These are phyloP conservation scores for Sarcoramphus papa DNA, from an alignment of 2,797 vertebrate genomes.

Conservation along the genomic window DNA sequence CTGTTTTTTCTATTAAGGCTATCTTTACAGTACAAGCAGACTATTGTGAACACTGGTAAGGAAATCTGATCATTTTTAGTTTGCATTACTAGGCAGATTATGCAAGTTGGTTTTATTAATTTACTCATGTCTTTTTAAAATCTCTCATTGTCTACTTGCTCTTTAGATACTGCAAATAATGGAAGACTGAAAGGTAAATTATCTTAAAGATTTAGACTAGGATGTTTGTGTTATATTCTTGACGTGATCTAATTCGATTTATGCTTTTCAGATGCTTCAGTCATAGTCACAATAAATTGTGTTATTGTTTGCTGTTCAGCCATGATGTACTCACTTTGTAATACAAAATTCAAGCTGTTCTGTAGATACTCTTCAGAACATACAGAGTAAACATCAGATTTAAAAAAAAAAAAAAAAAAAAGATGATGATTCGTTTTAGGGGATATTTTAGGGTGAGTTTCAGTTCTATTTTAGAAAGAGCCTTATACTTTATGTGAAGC, in stretches of 20 bases:
- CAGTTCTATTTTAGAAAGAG: background rate
- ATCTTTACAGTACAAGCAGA: background rate
- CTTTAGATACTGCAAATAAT: background rate
- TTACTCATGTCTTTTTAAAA: background rate
- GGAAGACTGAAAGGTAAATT: background rate
- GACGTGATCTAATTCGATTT: background rate
- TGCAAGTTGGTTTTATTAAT: background rate
- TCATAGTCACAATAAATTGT: slow-evolving; percentile 25
- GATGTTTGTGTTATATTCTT: background rate
- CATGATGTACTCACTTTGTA: background rate
- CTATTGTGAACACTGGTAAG: background rate
- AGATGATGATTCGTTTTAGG: background rate
- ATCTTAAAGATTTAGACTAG: background rate
- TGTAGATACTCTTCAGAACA: background rate
- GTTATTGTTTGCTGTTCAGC: background rate
- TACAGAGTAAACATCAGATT: background rate
- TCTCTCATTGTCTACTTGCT: background rate
- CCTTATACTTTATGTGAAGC: background rate
- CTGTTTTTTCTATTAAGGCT: background rate
- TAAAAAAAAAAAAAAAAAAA: background rate
- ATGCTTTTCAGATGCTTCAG: slow-evolving; percentile 35
- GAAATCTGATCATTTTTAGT: background rate
- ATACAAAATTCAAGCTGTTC: background rate
- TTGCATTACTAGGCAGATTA: background rate
- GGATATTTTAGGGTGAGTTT: background rate